Percentiles rank a stretch among this genome's conserved stretches.
phyloP scores from a whole-genome alignment of 2,797 vertebrate species.

The Danionella dracula region DNA sequence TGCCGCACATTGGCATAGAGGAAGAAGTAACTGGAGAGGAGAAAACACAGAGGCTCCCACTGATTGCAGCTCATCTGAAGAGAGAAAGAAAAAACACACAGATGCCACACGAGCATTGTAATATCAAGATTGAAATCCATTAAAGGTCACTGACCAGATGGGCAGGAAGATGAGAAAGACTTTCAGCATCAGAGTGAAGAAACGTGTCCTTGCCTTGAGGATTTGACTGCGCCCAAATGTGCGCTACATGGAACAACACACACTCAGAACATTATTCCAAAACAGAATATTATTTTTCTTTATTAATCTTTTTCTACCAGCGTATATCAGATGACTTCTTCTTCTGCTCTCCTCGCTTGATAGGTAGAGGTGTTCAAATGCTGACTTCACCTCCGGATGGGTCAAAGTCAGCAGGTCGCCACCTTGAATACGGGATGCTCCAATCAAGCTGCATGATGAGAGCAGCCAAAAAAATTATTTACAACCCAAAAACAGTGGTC shows the following conservation, averaged over 20 bases:
- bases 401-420: slow-evolving; percentile 66
- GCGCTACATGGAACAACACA: slow-evolving; percentile 46
- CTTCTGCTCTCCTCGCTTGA: slow-evolving; percentile 52
- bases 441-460: slow-evolving; percentile 63
- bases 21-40: slow-evolving; percentile 76
- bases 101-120: no score
- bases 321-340: slow-evolving; percentile 69
- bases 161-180: slow-evolving; percentile 70
- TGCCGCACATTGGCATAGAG: slow-evolving; percentile 70
- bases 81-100: slow-evolving; percentile 2
- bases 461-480: background rate
- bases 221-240: slow-evolving; percentile 70
- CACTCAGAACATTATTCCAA: no score
- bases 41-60: slow-evolving; percentile 50
- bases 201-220: slow-evolving; percentile 67
- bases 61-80: slow-evolving; percentile 67
- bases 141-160: slow-evolving; percentile 67
- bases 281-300: no score
- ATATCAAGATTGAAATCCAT: background rate
- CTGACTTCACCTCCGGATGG: slow-evolving; percentile 66
- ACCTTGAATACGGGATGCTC: slow-evolving; percentile 56
- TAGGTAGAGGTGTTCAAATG: slow-evolving; percentile 70
- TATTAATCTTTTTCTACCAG: no score
- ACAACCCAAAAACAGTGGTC: background rate
- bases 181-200: slow-evolving; percentile 66